Conservation (phyloP, 2,797 vertebrate species). For the Lerista edwardsae region DNA sequence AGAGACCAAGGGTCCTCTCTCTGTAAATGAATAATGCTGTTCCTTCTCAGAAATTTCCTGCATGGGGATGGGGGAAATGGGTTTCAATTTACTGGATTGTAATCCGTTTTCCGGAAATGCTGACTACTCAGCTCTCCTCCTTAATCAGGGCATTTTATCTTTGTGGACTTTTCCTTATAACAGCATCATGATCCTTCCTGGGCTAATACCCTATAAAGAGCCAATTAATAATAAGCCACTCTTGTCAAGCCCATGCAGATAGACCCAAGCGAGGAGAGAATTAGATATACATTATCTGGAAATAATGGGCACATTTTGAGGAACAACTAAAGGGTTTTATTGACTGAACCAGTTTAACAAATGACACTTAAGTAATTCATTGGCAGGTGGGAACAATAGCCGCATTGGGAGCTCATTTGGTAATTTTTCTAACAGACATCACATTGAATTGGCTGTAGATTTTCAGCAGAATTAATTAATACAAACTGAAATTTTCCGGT, state of each 20-base stretch:
- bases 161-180: constrained; percentile 68
- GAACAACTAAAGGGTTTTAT: constrained; percentile 67
- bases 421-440: constrained; percentile 64
- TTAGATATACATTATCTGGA: constrained; percentile 62
- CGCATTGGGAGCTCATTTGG: constrained; percentile 61
- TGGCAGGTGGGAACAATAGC: constrained; percentile 63
- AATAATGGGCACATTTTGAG: constrained; percentile 62
- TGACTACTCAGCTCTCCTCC: constrained; percentile 70
- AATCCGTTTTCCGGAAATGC: constrained; percentile 73
- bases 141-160: constrained; percentile 77
- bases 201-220: constrained; percentile 74
- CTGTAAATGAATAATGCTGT: constrained; percentile 65
- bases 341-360: constrained; percentile 70
- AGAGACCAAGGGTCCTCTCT: constrained; percentile 56
- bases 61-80: constrained; percentile 60
- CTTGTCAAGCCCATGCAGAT: constrained; percentile 60
- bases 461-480: constrained; percentile 69
- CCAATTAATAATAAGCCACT: constrained; percentile 74
- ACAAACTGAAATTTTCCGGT: constrained; percentile 66
- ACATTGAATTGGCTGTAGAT: constrained; percentile 56
- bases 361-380: constrained; percentile 71
- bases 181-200: constrained; percentile 66
- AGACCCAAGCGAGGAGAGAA: constrained; percentile 60
- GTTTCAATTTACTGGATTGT: constrained; percentile 69
- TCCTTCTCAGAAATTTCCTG: constrained; percentile 64